Evolutionary conservation across 2,888 invertebrate species (phyloP), one percentile per base, ranked within the genome.

Genomic region (Falcaria lacertinaria): DNA sequence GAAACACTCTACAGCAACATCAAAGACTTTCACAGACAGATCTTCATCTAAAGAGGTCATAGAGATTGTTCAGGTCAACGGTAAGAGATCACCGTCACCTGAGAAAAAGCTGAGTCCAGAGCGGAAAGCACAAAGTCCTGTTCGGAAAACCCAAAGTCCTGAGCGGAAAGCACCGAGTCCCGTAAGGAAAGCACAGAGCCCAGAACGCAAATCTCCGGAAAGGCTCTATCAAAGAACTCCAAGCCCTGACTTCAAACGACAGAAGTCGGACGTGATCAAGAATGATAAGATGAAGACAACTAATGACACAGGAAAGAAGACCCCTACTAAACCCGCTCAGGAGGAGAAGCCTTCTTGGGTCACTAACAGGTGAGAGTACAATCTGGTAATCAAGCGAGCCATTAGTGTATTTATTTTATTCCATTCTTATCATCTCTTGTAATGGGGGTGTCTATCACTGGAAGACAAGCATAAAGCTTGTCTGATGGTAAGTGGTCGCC

Each of bases 261-360:
- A 70, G 14, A 74, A 66, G 47, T 52, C 72, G 1, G 77, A 80
- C 15, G 52, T 64, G 0, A 52, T 47, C 13, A 82, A 76, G 48
- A 79, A 74, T 14, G 86, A 87, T 51, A 74, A 75, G 0, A 74
- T 65, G 1, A 76, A 74, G 14, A 86, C 83, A 59, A 78, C 80
- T 0, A 68, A 69, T 44, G 78, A 84, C 41, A 60, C 69, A 51
- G 69, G 75, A 39, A 74, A 85, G 68, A 78, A 83, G 46, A 52
- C 65, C 15, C 66, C 72, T 7, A 57, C 69, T 15, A 90, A 87
- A 55, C 68, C 65, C n/a, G 69, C 59, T 15, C 76, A 75, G 14
- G 91, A 91, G 15, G 90, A 90, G 22, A 91, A 91, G 54, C 93
- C 93, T 0, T 91, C 92, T 15, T 93, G 93, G 93, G 89, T 91